Base-by-base conservation (phyloP, 1,140 invertebrate genomes). In the Augochlora pura region DNA sequence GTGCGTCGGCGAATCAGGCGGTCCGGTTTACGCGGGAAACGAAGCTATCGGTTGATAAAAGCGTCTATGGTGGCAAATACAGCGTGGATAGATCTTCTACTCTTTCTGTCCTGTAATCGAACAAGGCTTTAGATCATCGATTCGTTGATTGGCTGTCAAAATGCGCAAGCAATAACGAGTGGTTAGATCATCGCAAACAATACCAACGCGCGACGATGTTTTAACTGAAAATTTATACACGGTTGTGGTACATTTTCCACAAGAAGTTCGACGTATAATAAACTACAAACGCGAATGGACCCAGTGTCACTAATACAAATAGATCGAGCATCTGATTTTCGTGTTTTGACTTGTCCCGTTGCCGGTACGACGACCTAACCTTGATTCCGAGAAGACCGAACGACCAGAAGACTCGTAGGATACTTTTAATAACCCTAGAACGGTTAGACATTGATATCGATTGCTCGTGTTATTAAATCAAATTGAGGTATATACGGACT, bases 21-120 rank as follows among this genome's bases (percentile, higher is more conserved):
- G 7, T 66, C 39, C 10, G 14, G 25, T 42, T 67, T 59, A 21
- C 49, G 49, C 73, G 73, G 63, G 63, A 75, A 75, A 27, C 23
- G 10, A 27, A 5, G 21, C 25, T 42, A 25, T 2, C 42, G 32
- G n/a, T 65, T 75, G 16, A 54, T 12, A 10, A n/a, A 39, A 54
- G n/a, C 0, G 54, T 14, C 21, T 18, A 5, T 38, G 39, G 38
- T 10, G 25, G 8, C 3, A 1, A 8, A 42, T 42, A 42, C 42
- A 42, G 42, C 12, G 42, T 42, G 7, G 12, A 42, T 42, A 5
- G 42, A 42, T 42, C 42, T 9, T 1, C 12, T 42, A 42, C 42
- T 42, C 1, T 42, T 42, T 42, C 42, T 46, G 12, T 46, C 14
- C 42, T 46, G 3, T 1, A 12, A 12, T 2, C 14, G 0, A 46